Base-by-base conservation (phyloP, 2,113 vertebrate genomes). In the Phaethornis superciliosus region DNA sequence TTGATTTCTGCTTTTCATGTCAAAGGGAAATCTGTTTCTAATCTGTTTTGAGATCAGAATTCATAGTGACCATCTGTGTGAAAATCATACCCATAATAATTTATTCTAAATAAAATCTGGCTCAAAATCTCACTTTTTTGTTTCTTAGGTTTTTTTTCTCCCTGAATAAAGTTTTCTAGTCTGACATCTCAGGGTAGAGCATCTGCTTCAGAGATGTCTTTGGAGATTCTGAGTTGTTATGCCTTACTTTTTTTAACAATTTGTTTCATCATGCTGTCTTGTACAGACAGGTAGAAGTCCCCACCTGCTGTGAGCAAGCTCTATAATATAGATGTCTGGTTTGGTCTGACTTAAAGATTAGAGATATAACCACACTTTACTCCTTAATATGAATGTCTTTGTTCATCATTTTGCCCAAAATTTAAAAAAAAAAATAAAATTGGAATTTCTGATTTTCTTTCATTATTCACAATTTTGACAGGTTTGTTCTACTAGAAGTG, bases 1-100 rank as follows among this genome's bases (percentile, higher is more conserved):
- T n/a, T 88, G 69, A 89, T 86, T 92, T 92, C 74, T 85, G 49
- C 40, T 91, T 12, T 67, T 95, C 7, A 2, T 88, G 22, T 71
- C 54, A 89, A 80, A 93, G 64, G 60, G 10, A 86, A 91, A 83
- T 94, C 72, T 90, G 37, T 88, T 93, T 83, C 60, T 93, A 91
- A 87, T 89, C 70, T 65, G 22, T 12, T 92, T 94, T 85, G 47
- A 91, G 69, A 84, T 92, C 27, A 70, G 54, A 92, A 86, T 77
- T 81, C 58, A 28, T 60, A 91, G 65, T 81, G 56, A 85, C 84
- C 52, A 60, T 94, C 93, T 96, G 59, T 4, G 4, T 88, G 71
- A 86, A 84, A 86, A 91, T 92, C 75, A 86, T 79, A 93, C 24
- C 40, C 21, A 32, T 35, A 56, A 51, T 52, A 75, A 87, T 83